Evolutionary conservation across 2,888 invertebrate species (phyloP), one percentile per base, ranked within the genome.

Genomic region (Hecatera dysodea): DNA sequence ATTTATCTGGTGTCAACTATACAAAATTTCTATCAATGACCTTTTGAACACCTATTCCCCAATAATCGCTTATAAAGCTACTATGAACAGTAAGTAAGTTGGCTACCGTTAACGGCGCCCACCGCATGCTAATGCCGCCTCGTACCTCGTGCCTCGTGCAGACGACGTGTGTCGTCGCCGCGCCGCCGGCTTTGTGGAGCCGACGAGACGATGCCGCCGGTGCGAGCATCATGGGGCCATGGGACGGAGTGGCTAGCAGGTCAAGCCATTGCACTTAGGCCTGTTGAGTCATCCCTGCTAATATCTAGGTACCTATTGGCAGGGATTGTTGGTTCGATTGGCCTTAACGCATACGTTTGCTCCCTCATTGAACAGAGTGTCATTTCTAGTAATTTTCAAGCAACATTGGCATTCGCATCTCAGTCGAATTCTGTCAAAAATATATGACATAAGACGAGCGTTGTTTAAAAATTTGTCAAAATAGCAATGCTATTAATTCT

Each of bases 81-180:
- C 65, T 79, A 72, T 72, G 79, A 82, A 63, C 69, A 77, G 77
- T 72, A 50, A n/a, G n/a, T 83, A 72, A 72, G 67, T 65, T 44
- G 64, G 85, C 82, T 81, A 83, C 86, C 87, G 86, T 87, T 85
- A 86, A 78, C 39, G 74, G 42, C 50, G 70, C 59, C 52, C 52
- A 36, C 1, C 72, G 86, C 81, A 85, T 85, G 78, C 63, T 85
- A 81, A 85, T 85, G 78, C 33, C 36, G 67, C 59, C 73, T 75
- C 82, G 76, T 63, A 77, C 70, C 67, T 39, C 82, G 76, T 63
- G 81, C 70, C 67, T 39, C 39, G n/a, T n/a, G 39, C 39, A 39
- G 27, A 61, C 29, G 63, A 57, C 81, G 81, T 70, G 81, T 52
- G 77, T 57, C 36, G 42, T n/a, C 81, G 64, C 63, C 67, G 46